Conservation (phyloP, 2,888 invertebrate species). For the Syritta pipiens region DNA sequence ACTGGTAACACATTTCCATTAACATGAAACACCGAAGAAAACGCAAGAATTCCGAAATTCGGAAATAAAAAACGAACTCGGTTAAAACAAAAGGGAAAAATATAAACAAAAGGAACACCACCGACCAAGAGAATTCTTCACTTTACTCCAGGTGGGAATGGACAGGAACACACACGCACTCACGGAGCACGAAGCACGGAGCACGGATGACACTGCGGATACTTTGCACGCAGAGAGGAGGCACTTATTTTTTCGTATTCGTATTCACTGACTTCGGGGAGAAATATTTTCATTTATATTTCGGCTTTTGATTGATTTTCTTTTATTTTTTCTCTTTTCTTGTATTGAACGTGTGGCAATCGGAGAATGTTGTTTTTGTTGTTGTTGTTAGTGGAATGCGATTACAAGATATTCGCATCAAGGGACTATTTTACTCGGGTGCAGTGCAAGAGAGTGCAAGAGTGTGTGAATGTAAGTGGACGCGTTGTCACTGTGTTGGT, state of each 20-base stretch:
- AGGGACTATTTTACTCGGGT: slow-evolving; percentile 49
- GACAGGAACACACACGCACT: slow-evolving; percentile 17
- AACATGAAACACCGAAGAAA: slow-evolving; percentile 15
- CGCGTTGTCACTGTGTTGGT: slow-evolving; percentile 51
- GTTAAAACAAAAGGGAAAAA: not conserved
- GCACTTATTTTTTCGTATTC: not conserved
- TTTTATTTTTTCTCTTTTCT: slow-evolving; percentile 24
- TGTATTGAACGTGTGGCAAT: slow-evolving; percentile 49
- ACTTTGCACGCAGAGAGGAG: slow-evolving; percentile 8
- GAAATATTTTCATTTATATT: slow-evolving; percentile 26
- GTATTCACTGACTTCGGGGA: slow-evolving; percentile 7
- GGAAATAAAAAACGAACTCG: too few relatives aligned
- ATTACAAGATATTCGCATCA: slow-evolving; percentile 61
- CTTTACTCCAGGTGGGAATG: slow-evolving; percentile 19
- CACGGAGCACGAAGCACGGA: slow-evolving; percentile 20
- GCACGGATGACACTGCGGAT: too few relatives aligned
- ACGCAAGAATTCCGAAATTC: slow-evolving; percentile 5
- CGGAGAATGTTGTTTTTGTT: slow-evolving; percentile 56
- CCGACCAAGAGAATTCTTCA: slow-evolving; percentile 21
- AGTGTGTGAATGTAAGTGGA: not conserved
- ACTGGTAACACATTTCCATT: not conserved
- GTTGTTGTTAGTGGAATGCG: slow-evolving; percentile 67
- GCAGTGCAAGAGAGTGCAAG: slow-evolving; percentile 14
- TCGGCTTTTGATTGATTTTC: slow-evolving; percentile 26
- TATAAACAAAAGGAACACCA: not conserved